These are phyloP conservation scores for Nymphalis c-album DNA, from an alignment of 2,888 invertebrate species.

Conservation along the genomic window DNA sequence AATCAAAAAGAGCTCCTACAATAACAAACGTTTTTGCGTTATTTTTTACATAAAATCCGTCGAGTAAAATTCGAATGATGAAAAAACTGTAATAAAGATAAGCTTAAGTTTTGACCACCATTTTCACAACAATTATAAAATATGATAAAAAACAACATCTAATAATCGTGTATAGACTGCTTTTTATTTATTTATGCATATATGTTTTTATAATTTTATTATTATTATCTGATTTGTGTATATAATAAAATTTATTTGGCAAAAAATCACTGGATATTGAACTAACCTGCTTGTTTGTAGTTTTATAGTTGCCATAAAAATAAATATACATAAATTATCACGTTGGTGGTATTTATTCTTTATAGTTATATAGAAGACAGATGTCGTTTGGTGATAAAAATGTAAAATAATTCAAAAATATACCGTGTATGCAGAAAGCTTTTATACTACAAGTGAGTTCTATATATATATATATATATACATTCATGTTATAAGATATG, in stretches of 20 bases:
- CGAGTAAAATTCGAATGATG: too few species aligned
- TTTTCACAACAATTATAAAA: too few species aligned
- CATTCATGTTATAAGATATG: neutral
- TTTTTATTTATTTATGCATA: too few species aligned
- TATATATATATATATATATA: neutral
- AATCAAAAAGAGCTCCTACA: neutral
- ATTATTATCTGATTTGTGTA: neutral
- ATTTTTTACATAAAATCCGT: neutral
- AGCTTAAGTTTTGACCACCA: too few species aligned
- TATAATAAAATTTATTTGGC: neutral
- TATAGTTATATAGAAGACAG: constrained; percentile 53
- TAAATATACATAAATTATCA: constrained; percentile 46
- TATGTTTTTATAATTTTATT: too few species aligned
- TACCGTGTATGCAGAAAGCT: constrained; percentile 18
- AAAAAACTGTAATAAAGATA: too few species aligned
- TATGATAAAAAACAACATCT: too few species aligned
- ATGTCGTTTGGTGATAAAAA: constrained; percentile 47
- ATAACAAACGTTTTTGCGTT: neutral
- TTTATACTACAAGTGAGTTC: constrained; percentile 17
- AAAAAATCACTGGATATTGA: neutral
- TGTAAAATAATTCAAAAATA: constrained; percentile 33
- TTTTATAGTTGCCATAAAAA: neutral
- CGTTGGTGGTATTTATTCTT: constrained; percentile 49
- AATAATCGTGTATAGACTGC: too few species aligned
- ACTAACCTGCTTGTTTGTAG: neutral